Evolutionary conservation across 2,888 invertebrate species (phyloP).

Genomic region (Temnothorax rugatulus): DNA sequence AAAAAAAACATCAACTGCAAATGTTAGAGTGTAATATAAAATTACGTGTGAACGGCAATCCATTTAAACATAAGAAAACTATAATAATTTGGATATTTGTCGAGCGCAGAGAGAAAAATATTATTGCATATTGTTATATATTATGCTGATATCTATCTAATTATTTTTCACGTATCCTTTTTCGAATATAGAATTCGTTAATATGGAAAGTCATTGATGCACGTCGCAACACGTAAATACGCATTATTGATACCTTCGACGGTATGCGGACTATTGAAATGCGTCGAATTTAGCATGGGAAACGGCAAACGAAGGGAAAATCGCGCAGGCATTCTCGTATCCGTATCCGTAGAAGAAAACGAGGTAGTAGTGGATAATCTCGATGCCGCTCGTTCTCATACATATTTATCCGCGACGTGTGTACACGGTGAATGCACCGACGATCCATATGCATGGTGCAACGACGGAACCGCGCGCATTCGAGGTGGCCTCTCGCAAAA

Average conservation of each 20-base stretch:
- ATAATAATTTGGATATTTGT: neutral
- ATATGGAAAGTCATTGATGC: neutral
- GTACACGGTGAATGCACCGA: constrained; percentile 78
- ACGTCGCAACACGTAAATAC: constrained; percentile 23
- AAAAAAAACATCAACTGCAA: neutral
- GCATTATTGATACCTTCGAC: constrained; percentile 44
- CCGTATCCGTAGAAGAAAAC: constrained; percentile 68
- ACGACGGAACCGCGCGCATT: constrained; percentile 73
- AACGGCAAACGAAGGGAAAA: constrained; percentile 64
- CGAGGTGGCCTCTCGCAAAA: constrained; percentile 72
- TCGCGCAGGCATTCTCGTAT: constrained; percentile 46
- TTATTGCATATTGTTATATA: neutral
- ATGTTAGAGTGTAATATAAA: neutral
- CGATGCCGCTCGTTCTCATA: constrained; percentile 77
- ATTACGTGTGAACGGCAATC: neutral
- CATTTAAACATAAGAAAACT: neutral
- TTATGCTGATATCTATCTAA: neutral
- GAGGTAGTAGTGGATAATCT: constrained; percentile 78
- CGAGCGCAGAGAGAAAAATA: neutral
- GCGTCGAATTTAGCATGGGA: constrained; percentile 57
- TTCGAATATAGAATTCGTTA: constrained; percentile 11
- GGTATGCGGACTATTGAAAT: constrained; percentile 53
- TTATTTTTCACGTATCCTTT: neutral
- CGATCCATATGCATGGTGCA: constrained; percentile 79
- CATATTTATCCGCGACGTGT: constrained; percentile 79